Evolutionary conservation across 2,888 invertebrate species (phyloP).

Genomic region (Trypoxylon attenuatum): DNA sequence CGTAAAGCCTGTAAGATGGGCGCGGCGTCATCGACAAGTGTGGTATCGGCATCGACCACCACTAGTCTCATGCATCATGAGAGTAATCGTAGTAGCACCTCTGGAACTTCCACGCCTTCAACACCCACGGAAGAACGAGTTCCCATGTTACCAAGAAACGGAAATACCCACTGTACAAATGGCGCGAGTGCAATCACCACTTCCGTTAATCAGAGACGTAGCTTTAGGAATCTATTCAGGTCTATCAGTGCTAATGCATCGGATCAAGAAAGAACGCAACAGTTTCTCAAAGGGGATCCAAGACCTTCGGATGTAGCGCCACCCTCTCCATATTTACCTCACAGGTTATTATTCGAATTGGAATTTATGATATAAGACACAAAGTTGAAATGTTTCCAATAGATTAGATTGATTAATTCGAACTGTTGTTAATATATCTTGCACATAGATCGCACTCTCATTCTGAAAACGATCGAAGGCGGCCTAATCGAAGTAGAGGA

Average conservation of each 20-base stretch:
- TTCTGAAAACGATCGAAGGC: constrained; percentile 64
- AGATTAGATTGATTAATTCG: neutral
- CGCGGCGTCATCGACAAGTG: constrained; percentile 58
- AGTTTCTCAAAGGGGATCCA: constrained; percentile 82
- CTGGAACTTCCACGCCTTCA: constrained; percentile 53
- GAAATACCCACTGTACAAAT: constrained; percentile 8
- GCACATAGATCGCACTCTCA: constrained; percentile 67
- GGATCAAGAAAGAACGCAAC: constrained; percentile 79
- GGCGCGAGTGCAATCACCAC: constrained; percentile 23
- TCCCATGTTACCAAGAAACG: constrained; percentile 53
- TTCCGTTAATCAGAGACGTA: constrained; percentile 68
- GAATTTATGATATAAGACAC: neutral
- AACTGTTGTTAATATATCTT: no score
- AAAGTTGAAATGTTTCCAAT: neutral
- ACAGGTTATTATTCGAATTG: constrained; percentile 49
- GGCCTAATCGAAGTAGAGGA: constrained; percentile 55
- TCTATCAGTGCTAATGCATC: constrained; percentile 80
- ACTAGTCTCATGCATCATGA: constrained; percentile 54
- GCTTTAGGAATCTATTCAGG: constrained; percentile 79
- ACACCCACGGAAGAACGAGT: constrained; percentile 59
- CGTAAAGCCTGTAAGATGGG: constrained; percentile 58
- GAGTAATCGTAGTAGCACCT: constrained; percentile 44
- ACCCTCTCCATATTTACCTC: constrained; percentile 71
- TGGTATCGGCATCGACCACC: constrained; percentile 56
- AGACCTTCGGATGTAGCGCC: constrained; percentile 83